A percentile compares a stretch with the other conserved stretches of the same genome.
Evolutionary conservation across 2,113 vertebrate species (phyloP).

Genomic region (Hyperopisus bebe): DNA sequence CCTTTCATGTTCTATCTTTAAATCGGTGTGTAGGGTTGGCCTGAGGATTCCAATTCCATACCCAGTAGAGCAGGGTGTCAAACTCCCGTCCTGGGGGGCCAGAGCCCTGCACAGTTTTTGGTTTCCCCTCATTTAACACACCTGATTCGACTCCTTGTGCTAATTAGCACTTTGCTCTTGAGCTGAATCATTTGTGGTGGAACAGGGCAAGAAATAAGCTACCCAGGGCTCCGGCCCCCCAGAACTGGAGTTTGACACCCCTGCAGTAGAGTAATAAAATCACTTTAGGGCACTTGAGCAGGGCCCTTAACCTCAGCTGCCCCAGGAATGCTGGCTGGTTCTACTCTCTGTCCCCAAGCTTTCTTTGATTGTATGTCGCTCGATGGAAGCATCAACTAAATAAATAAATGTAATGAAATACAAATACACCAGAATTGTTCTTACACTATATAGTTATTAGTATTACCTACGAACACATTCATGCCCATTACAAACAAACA

Average conservation of each 20-base stretch:
- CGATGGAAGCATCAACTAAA: background rate
- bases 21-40: background rate
- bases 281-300: background rate
- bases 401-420: background rate
- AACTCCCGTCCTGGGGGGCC: too few relatives aligned
- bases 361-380: background rate
- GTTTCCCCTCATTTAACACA: too few relatives aligned
- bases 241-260: too few relatives aligned
- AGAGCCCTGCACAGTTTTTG: too few relatives aligned
- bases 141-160: too few relatives aligned
- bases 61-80: background rate
- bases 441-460: background rate
- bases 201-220: too few relatives aligned
- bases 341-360: background rate
- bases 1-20: background rate
- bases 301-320: background rate
- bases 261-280: background rate
- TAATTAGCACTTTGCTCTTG: too few relatives aligned
- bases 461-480: background rate
- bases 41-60: background rate
- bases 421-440: background rate
- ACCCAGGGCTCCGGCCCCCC: too few relatives aligned
- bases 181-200: too few relatives aligned
- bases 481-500: background rate
- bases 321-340: background rate